These are phyloP conservation scores for Micoletzkya japonica DNA, from an alignment of 2,888 invertebrate genomes.

Conservation along the genomic window DNA sequence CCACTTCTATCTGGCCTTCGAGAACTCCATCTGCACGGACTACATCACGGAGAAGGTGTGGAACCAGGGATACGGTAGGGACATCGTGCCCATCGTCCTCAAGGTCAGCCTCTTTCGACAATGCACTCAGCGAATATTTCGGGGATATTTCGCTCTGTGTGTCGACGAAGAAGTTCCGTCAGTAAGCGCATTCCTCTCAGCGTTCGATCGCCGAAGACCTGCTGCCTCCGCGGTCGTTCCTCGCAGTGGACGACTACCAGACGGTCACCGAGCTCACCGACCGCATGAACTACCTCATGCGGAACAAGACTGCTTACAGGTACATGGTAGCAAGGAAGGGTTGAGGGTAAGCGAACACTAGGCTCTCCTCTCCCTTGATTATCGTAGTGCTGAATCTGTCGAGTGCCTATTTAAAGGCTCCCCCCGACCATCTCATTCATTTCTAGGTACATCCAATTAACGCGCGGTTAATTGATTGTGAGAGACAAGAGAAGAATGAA, in stretches of 20 bases:
- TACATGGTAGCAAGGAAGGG: constrained; percentile 34
- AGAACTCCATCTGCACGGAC: constrained; percentile 62
- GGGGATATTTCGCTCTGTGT: background rate
- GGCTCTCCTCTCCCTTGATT: too few species aligned
- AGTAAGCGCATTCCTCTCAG: constrained; percentile 32
- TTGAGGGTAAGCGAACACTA: background rate
- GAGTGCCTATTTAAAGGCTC: too few species aligned
- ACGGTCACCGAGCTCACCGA: constrained; percentile 65
- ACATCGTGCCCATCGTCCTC: constrained; percentile 58
- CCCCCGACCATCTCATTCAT: too few species aligned
- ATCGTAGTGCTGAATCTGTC: too few species aligned
- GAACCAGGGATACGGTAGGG: constrained; percentile 54
- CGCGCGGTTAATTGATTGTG: too few species aligned
- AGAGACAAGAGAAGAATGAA: too few species aligned
- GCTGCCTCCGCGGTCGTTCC: constrained; percentile 65
- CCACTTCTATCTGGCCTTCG: constrained; percentile 59
- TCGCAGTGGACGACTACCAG: constrained; percentile 67
- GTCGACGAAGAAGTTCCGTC: background rate
- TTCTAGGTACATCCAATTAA: too few species aligned
- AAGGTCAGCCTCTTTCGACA: constrained; percentile 33
- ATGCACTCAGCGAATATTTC: background rate
- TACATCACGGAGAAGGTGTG: constrained; percentile 64
- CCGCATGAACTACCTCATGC: constrained; percentile 65
- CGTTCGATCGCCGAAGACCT: constrained; percentile 53
- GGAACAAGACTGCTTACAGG: constrained; percentile 65